phyloP scores from a whole-genome alignment of 2,797 vertebrate genomes.

The Falco biarmicus region DNA sequence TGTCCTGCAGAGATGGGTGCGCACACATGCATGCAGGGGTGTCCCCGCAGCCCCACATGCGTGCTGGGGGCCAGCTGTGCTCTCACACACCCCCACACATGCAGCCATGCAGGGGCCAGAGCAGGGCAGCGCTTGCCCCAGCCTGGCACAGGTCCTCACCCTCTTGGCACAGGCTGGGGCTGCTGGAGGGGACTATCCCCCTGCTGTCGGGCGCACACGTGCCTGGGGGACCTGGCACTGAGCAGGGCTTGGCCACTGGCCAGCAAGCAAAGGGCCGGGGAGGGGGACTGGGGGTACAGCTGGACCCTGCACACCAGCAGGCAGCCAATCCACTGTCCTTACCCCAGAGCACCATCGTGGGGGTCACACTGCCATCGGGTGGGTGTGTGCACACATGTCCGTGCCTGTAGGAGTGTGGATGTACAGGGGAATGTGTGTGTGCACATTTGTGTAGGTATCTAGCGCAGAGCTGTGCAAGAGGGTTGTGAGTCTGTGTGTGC shows the following conservation, averaged over 20 bases:
- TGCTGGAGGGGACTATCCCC: not conserved
- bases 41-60: not conserved
- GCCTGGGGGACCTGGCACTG: not conserved
- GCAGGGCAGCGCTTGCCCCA: not conserved
- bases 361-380: rapidly evolving
- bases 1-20: not conserved
- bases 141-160: not conserved
- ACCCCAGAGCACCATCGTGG: rapidly evolving
- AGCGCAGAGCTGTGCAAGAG: not conserved
- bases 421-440: not conserved
- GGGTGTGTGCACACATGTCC: too few species aligned
- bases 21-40: not conserved
- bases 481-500: not conserved
- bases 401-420: too few species aligned
- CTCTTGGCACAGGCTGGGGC: not conserved
- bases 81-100: not conserved
- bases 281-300: not conserved
- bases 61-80: not conserved
- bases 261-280: not conserved
- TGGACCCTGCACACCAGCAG: not conserved
- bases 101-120: too few species aligned
- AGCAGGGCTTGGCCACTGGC: not conserved
- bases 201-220: not conserved
- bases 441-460: rapidly evolving
- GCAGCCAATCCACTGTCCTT: not conserved